phyloP scores from a whole-genome alignment of 2,113 vertebrate species.

The Dryoscopus gambensis region DNA sequence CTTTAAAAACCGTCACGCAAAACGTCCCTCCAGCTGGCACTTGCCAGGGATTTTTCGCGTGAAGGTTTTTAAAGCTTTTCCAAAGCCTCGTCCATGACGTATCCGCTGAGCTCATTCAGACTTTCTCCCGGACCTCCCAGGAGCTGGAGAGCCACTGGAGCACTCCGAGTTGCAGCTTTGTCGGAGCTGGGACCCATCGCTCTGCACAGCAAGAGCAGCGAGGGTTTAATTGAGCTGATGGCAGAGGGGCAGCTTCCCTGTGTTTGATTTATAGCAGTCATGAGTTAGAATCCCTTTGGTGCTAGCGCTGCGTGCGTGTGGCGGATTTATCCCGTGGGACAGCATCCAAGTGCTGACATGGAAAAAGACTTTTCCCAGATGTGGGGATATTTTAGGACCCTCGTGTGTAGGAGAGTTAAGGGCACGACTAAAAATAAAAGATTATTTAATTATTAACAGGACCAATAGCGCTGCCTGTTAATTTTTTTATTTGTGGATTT shows the following conservation, averaged over 20 bases:
- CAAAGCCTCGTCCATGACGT: neutral
- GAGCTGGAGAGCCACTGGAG: neutral
- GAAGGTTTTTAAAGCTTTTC: neutral
- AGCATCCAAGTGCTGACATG: constrained; percentile 47
- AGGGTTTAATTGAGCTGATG: neutral
- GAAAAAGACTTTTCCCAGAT: constrained; percentile 35
- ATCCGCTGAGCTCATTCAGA: neutral
- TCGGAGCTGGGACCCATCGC: neutral
- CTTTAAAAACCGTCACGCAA: no score
- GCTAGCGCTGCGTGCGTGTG: neutral
- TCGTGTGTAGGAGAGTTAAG: neutral
- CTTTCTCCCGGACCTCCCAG: constrained; percentile 33
- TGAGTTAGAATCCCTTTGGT: neutral
- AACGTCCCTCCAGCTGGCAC: no score
- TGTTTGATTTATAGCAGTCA: neutral
- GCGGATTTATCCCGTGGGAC: neutral
- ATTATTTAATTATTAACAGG: constrained; percentile 14
- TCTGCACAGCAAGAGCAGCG: neutral
- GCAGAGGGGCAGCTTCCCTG: neutral
- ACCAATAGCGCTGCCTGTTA: neutral
- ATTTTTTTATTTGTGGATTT: neutral
- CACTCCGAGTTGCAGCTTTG: neutral
- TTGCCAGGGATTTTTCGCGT: neutral
- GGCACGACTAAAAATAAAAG: constrained; percentile 5
- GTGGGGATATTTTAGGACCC: constrained; percentile 15